Conservation (phyloP, 1,140 invertebrate species). For the Nephotettix cincticeps region DNA sequence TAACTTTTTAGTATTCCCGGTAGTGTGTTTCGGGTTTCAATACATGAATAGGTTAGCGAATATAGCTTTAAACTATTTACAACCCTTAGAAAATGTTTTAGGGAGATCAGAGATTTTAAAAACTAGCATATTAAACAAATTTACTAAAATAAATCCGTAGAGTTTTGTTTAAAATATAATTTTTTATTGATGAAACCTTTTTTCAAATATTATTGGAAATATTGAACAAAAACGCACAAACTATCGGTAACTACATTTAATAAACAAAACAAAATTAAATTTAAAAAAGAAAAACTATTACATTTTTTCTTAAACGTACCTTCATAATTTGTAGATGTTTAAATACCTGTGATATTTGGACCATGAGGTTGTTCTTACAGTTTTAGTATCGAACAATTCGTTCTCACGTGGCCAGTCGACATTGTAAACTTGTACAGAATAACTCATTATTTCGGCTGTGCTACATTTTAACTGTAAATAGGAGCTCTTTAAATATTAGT, state of each 20-base stretch:
- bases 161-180: neutral
- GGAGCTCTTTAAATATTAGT: too few species aligned
- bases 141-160: neutral
- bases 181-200: neutral
- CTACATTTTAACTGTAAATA: too few species aligned
- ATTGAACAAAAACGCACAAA: neutral
- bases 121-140: too few species aligned
- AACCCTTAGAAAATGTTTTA: too few species aligned
- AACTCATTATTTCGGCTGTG: neutral
- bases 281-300: neutral
- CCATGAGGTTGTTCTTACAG: constrained; percentile 9
- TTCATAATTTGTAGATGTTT: neutral
- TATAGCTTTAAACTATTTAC: too few species aligned
- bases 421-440: neutral
- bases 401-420: neutral
- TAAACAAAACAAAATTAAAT: neutral
- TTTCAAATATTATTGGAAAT: neutral
- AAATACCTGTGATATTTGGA: constrained; percentile 12
- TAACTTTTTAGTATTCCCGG: too few species aligned
- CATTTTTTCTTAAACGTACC: neutral
- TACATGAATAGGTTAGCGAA: too few species aligned
- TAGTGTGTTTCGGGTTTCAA: too few species aligned
- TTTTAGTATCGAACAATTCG: neutral
- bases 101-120: too few species aligned
- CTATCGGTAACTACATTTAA: neutral